phyloP scores from a whole-genome alignment of 2,113 vertebrate genomes.

The Procapra przewalskii region DNA sequence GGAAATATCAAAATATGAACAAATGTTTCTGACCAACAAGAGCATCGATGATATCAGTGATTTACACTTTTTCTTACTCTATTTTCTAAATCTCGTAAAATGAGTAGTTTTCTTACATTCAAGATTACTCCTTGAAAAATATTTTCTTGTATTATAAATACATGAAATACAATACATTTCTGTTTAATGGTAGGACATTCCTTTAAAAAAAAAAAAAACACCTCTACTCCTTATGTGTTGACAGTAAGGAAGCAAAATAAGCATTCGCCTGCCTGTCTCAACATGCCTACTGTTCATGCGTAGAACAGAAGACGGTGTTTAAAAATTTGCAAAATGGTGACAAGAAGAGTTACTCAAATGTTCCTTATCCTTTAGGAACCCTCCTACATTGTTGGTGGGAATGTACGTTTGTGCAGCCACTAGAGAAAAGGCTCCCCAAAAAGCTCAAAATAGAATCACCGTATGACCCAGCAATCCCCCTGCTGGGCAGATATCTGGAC shows the following conservation, averaged over 20 bases:
- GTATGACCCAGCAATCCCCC: neutral
- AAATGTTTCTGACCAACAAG: neutral
- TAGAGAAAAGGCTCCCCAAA: neutral
- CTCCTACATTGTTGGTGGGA: neutral
- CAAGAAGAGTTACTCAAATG: neutral
- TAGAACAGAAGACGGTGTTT: neutral
- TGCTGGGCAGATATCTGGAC: neutral
- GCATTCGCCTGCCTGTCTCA: neutral
- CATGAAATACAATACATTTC: neutral
- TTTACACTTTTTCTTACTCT: neutral
- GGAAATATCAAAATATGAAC: neutral
- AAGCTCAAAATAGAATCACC: neutral
- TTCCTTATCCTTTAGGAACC: neutral
- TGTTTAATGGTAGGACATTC: neutral
- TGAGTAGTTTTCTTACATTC: neutral
- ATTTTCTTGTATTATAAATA: neutral
- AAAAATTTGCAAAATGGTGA: neutral
- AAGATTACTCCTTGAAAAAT: neutral
- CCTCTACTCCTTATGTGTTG: neutral
- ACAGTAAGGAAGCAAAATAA: neutral
- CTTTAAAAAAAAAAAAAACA: neutral
- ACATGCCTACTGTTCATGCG: neutral
- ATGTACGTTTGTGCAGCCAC: neutral
- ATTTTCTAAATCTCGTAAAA: conserved; percentile 13
- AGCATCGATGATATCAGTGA: neutral